Evolutionary conservation across 2,113 vertebrate species (phyloP), one percentile per base, ranked within the genome.

Genomic region (Corapipo altera): DNA sequence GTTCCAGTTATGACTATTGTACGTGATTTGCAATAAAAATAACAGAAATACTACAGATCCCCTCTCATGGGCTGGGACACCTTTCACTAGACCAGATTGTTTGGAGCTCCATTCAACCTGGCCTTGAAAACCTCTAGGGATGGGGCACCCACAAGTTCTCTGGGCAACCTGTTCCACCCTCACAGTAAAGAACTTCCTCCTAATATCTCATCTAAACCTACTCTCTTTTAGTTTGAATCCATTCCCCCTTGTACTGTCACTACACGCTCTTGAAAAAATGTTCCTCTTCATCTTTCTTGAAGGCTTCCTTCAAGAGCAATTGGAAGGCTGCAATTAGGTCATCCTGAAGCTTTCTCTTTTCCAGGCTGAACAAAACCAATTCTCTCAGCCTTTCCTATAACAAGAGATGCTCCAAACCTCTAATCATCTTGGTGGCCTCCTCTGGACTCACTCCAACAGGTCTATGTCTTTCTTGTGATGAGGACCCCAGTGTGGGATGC

Each of bases 381-480:
- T 57, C 11, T 35, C 43, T 37, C 17, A 65, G 71, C 17, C 13
- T 9, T 51, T 43, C 26, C 44, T 76, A 33, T 41, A 4, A 59
- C 7, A 2, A 57, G 11, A 65, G 11, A 26, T 49, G 35, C 4
- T 72, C 21, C 16, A 39, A 28, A 14, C 22, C 9, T 78, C 39
- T 62, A 33, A 15, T 80, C 21, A 32, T 32, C 32, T 15, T 43
- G 23, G 28, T 27, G 21, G 28, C 14, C 7, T 48, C 6, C 14
- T 80, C 35, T 32, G 51, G 32, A 65, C 51, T 65, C n/a, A 30
- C 6, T 73, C 32, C 51, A 65, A 32, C 13, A 43, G 26, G 17
- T 33, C 30, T n/a, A 35, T 19, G 21, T 5, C 18, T 6, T 65
- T 41, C 26, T 51, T 43, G 18, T 37, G 32, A 12, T 0, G 0